Conservation (phyloP, 1,140 invertebrate genomes). For the Drosophila trapezifrons region DNA sequence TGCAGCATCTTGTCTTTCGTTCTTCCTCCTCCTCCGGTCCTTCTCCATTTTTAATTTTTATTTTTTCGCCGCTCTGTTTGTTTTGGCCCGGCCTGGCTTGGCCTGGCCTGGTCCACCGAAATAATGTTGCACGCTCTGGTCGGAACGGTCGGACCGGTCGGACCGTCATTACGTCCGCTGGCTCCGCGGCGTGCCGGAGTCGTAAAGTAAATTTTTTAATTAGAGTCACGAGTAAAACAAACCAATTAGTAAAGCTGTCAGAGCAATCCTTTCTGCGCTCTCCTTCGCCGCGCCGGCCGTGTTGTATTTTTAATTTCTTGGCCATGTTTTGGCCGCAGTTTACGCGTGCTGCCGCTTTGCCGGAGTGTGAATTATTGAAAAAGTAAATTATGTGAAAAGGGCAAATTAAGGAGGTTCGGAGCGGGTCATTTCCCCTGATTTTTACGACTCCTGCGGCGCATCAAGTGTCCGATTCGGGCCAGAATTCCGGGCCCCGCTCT, state of each 20-base stretch:
- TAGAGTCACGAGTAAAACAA: constrained; percentile 82
- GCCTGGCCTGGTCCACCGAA: constrained; percentile 17
- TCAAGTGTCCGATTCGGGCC: constrained; percentile 30
- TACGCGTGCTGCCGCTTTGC: constrained; percentile 51
- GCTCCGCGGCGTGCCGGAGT: constrained; percentile 51
- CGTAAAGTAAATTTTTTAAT: constrained; percentile 83
- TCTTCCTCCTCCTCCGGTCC: constrained; percentile 22
- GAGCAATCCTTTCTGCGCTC: constrained; percentile 71
- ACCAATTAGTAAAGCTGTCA: constrained; percentile 80
- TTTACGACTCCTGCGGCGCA: constrained; percentile 36
- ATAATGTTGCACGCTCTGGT: constrained; percentile 48
- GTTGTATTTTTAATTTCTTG: constrained; percentile 75
- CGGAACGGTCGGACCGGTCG: background rate
- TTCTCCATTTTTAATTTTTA: constrained; percentile 37
- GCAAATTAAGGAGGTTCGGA: constrained; percentile 58
- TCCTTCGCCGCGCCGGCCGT: constrained; percentile 20
- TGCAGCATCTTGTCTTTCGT: constrained; percentile 39
- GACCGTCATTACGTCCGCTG: constrained; percentile 51
- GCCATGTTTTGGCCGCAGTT: constrained; percentile 73
- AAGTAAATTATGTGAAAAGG: constrained; percentile 75
- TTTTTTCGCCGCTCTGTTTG: constrained; percentile 19
- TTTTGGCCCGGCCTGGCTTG: constrained; percentile 12
- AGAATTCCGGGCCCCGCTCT: background rate
- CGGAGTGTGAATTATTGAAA: constrained; percentile 77
- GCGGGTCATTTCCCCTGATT: constrained; percentile 24